Evolutionary conservation across 2,113 vertebrate genomes (phyloP).

Genomic region (Vireo altiloquus): DNA sequence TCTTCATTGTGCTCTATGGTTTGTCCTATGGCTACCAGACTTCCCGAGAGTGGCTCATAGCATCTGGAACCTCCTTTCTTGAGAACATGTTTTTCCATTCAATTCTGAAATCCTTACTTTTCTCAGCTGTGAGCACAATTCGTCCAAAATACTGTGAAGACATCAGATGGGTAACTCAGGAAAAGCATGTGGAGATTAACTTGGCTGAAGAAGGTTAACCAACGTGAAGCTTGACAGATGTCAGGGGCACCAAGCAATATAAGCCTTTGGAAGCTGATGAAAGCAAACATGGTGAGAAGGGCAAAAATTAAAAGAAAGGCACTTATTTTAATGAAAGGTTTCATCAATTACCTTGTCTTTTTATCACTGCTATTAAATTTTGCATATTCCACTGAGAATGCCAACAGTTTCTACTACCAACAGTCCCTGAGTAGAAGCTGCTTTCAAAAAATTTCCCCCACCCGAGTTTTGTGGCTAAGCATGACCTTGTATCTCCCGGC

Average conservation of each 20-base stretch:
- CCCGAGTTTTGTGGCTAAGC: neutral
- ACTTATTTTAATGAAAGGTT: neutral
- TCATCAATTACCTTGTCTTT: conserved; percentile 38
- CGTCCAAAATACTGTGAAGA: conserved; percentile 24
- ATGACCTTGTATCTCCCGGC: neutral
- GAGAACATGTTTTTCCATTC: conserved; percentile 57
- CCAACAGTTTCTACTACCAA: conserved; percentile 26
- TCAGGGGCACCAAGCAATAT: conserved; percentile 13
- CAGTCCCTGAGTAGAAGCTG: neutral
- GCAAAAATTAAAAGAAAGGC: conserved; percentile 9
- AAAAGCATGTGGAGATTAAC: neutral
- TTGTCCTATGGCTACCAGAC: conserved; percentile 64
- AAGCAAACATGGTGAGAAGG: conserved; percentile 7
- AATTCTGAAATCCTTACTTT: neutral
- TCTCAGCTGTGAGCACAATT: neutral
- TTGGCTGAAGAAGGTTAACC: neutral
- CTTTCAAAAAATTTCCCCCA: neutral
- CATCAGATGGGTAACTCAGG: conserved; percentile 45
- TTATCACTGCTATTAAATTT: conserved; percentile 40
- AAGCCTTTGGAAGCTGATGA: conserved; percentile 44
- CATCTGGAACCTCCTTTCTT: conserved; percentile 50
- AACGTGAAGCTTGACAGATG: neutral
- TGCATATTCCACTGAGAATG: neutral
- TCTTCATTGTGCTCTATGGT: conserved; percentile 70
- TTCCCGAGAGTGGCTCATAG: conserved; percentile 69